Evolutionary conservation across 2,888 invertebrate species (phyloP), one percentile per base, ranked within the genome.

Genomic region (Tineola bisselliella): DNA sequence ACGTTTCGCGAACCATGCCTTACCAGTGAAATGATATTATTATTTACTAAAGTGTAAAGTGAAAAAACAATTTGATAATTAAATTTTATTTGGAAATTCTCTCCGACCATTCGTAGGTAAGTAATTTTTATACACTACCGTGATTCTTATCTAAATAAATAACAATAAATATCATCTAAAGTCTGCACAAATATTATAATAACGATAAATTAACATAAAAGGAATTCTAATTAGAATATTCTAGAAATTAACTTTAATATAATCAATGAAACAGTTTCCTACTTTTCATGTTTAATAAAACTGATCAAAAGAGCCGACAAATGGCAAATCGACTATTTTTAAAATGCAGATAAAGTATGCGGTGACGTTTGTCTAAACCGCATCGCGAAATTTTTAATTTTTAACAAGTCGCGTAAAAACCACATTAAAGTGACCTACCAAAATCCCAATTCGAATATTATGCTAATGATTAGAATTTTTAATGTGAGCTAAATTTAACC

Each of bases 21-120:
- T 64, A 68, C 67, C 68, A 58, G 58, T 58, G 58, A 58, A 31
- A 30, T 58, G 58, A 58, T 33, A 17, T 8, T 33, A 58, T 25
- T 30, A 56, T n/a, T 56, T 15, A 56, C 15, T 38, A 38, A 38
- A 48, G 10, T n/a, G 58, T 58, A 33, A 33, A 33, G 58, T 58
- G 58, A 56, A 11, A 17, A 18, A 30, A 58, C 33, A 19, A 33
- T 33, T 54, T 48, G 25, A 25, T 54, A 25, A 11, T 31, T 58
- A 1, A 13, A 58, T 10, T 19, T n/a, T 33, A 58, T 58, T 58
- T 15, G 33, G 58, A 58, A 58, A 8, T 6, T 33, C 15, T 33
- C 72, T 72, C 69, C 78, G 76, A 79, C 71, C 75, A 76, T 76
- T 80, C 77, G 76, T 76, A 84, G 79, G 80, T 79, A 70, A 77